A percentile compares a stretch with the other conserved stretches of the same genome.
Evolutionary conservation across 2,888 invertebrate species (phyloP).

Genomic region (Andricus curvator): DNA sequence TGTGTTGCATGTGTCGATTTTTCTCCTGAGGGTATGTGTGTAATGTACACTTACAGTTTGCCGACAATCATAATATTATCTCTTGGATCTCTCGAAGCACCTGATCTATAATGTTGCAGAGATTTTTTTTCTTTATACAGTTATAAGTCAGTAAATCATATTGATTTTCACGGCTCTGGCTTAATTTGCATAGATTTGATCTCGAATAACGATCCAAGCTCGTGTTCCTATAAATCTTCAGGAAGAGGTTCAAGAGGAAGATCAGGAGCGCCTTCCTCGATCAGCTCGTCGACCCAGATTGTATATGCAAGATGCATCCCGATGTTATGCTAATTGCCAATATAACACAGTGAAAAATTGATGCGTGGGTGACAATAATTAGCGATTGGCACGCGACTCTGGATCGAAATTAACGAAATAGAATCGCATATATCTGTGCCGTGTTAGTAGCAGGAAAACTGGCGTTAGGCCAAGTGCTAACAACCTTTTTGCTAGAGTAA

Average conservation of each 20-base stretch:
- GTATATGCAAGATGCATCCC: conserved; percentile 20
- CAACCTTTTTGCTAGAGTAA: background rate
- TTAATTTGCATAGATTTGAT: conserved; percentile 33
- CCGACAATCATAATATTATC: background rate
- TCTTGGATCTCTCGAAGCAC: background rate
- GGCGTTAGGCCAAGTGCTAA: background rate
- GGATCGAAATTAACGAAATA: background rate
- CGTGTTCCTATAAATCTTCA: conserved; percentile 17
- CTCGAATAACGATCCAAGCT: conserved; percentile 6
- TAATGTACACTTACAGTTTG: background rate
- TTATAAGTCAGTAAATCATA: conserved; percentile 1
- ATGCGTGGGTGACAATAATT: conserved; percentile 30
- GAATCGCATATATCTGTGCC: background rate
- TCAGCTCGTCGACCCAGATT: conserved; percentile 35
- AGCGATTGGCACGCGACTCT: background rate
- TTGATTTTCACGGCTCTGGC: conserved; percentile 13
- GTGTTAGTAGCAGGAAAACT: background rate
- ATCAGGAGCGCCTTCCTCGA: conserved; percentile 29
- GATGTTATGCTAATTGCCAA: conserved; percentile 13
- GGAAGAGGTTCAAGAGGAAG: conserved; percentile 30
- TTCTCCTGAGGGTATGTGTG: background rate
- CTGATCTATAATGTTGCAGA: background rate
- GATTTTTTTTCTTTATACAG: background rate
- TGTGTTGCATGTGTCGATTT: background rate
- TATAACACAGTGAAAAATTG: background rate